Conservation (phyloP, 2,797 vertebrate genomes). For the Sebastiscus tertius region DNA sequence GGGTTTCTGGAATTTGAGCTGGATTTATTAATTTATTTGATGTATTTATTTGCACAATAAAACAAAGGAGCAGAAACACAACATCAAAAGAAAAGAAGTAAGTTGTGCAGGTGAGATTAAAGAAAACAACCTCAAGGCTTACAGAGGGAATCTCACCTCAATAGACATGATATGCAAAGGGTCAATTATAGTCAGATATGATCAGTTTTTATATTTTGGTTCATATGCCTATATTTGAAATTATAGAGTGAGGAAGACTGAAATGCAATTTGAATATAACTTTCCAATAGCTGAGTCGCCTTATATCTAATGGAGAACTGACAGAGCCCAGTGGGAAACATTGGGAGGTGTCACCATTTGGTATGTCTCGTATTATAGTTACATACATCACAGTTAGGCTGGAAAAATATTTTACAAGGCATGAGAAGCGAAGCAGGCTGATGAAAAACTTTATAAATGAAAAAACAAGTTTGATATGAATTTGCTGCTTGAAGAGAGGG, state of each 20-base stretch:
- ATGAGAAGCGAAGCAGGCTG: not conserved
- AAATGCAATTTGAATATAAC: not conserved
- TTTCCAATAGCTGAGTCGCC: not conserved
- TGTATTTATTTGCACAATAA: not conserved
- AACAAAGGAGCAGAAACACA: not conserved
- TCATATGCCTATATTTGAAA: not conserved
- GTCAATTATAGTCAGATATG: not conserved
- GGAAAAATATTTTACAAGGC: not conserved
- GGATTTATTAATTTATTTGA: not conserved
- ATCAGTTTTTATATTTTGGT: not conserved
- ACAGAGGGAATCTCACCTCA: not conserved
- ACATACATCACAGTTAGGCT: not conserved
- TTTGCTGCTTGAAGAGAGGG: not conserved
- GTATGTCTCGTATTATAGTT: not conserved
- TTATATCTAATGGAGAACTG: not conserved
- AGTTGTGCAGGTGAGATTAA: not conserved
- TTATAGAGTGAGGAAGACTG: not conserved
- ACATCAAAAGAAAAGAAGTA: not conserved
- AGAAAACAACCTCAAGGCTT: not conserved
- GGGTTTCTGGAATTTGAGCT: too few relatives aligned
- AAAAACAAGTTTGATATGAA: not conserved
- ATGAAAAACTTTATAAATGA: not conserved
- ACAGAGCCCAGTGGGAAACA: not conserved
- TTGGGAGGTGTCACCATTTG: not conserved
- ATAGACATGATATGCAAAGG: not conserved